Evolutionary conservation across 2,888 invertebrate genomes (phyloP).

Genomic region (Ichneumoninae sp.): DNA sequence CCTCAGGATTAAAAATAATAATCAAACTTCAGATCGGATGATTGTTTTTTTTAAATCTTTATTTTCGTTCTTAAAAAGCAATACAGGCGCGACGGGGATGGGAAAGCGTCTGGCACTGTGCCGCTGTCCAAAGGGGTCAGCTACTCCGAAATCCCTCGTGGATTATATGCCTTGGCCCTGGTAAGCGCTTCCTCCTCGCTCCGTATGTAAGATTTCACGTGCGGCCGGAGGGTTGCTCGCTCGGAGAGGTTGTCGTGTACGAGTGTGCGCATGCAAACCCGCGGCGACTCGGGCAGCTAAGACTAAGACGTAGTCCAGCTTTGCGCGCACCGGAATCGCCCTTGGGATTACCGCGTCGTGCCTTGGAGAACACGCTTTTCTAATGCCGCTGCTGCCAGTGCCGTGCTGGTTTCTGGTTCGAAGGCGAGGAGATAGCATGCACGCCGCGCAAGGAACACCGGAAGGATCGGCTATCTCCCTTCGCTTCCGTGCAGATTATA

Average conservation of each 20-base stretch:
- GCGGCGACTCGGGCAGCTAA: slow-evolving; percentile 80
- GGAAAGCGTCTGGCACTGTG: slow-evolving; percentile 67
- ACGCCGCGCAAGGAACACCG: slow-evolving; percentile 70
- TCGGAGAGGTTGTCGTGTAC: neutral
- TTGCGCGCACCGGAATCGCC: slow-evolving; percentile 71
- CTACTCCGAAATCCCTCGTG: slow-evolving; percentile 74
- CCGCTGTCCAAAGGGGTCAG: slow-evolving; percentile 70
- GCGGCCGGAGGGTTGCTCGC: slow-evolving; percentile 26
- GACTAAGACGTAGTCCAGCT: slow-evolving; percentile 78
- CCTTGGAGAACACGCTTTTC: slow-evolving; percentile 69
- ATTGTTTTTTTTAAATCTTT: too few relatives aligned
- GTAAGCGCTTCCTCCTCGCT: slow-evolving; percentile 70
- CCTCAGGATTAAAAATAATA: neutral
- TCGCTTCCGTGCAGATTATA: slow-evolving; percentile 63
- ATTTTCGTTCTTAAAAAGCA: neutral
- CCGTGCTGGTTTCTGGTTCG: slow-evolving; percentile 42
- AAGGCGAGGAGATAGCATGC: slow-evolving; percentile 24
- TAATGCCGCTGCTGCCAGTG: neutral
- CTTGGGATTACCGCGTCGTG: slow-evolving; percentile 83
- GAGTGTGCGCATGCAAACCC: slow-evolving; percentile 81
- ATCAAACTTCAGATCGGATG: neutral
- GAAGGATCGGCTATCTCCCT: slow-evolving; percentile 78
- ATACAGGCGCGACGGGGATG: neutral
- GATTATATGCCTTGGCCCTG: slow-evolving; percentile 73
- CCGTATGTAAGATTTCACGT: slow-evolving; percentile 37